Evolutionary conservation across 2,113 vertebrate genomes (phyloP), one percentile per base, ranked within the genome.

Genomic region (Choloepus hoffmanni): DNA sequence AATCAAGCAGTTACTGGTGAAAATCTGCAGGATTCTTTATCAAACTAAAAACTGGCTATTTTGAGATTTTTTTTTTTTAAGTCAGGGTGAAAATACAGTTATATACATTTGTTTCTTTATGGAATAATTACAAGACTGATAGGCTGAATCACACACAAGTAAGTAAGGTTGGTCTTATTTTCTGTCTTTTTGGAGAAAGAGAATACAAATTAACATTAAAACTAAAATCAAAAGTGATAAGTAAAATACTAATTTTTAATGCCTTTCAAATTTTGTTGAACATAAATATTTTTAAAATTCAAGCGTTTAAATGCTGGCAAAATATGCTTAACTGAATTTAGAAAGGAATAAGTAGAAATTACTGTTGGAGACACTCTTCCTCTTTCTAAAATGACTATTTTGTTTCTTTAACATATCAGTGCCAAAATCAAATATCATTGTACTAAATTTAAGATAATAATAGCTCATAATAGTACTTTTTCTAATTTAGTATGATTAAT

Each of bases 1-100:
- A 94, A 92, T 90, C 19, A 88, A 85, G 33, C 89, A 92, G 87
- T 90, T 92, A 30, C 65, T 94, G 65, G 21, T 89, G 24, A 78
- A 90, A 88, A 60, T 62, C 33, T 81, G 4, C 89, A 18, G 18
- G 48, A 65, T 60, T 63, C 30, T 90, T 88, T 48, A 85, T 33
- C 40, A 60, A 73, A 16, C 58, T 81, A 63, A 89, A 65, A 82
- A 60, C 58, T 5, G 82, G 45, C n/a, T 91, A 60, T 76, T 95
- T 96, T 19, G 74, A 50, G n/a, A 79, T 96, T 70, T 85, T 94
- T 70, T 85, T 94, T 13, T 70, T 77, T 1, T 26, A 83, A 65
- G 2, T 70, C 83, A 45, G 6, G 45, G 63, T 88, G 24, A 92
- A 92, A 40, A 86, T 78, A 53, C 40, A 89, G 16, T 92, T 92